Conservation (phyloP, 1,140 invertebrate genomes). For the Drosophila lacertosa region DNA sequence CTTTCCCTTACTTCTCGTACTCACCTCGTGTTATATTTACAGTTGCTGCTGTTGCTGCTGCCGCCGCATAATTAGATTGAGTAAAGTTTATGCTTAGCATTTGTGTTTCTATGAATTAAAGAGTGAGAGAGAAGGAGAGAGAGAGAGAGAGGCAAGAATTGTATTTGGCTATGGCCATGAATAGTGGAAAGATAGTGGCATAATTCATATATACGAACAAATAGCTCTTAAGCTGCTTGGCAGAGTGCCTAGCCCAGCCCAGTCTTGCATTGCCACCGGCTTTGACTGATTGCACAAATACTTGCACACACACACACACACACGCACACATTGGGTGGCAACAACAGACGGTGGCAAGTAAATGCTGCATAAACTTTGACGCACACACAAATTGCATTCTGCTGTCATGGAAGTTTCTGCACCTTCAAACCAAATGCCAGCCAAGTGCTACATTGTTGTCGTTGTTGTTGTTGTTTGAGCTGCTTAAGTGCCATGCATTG, state of each 20-base stretch:
- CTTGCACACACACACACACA: constrained; percentile 1
- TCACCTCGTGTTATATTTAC: constrained; percentile 12
- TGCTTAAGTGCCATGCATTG: constrained; percentile 79
- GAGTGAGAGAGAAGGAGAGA: neutral
- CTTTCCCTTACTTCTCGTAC: neutral
- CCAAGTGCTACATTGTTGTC: constrained; percentile 39
- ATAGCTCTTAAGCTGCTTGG: constrained; percentile 10
- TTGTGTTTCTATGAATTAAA: neutral
- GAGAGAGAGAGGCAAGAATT: neutral
- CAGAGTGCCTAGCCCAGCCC: neutral
- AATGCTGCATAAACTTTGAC: constrained; percentile 46
- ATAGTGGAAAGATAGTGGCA: neutral
- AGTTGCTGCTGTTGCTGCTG: constrained; percentile 26
- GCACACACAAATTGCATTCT: constrained; percentile 66
- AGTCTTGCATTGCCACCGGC: neutral
- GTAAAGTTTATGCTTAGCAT: constrained; percentile 39
- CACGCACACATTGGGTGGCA: constrained; percentile 4
- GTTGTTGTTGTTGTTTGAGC: constrained; percentile 41
- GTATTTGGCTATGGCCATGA: constrained; percentile 13
- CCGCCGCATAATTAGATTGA: constrained; percentile 64
- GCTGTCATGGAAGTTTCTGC: constrained; percentile 68
- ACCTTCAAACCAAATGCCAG: constrained; percentile 68
- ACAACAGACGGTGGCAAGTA: constrained; percentile 33
- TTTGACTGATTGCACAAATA: constrained; percentile 58
- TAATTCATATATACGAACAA: constrained; percentile 6